These are phyloP conservation scores for Brachymystax lenok DNA, from an alignment of 2,797 vertebrate genomes.

Conservation along the genomic window DNA sequence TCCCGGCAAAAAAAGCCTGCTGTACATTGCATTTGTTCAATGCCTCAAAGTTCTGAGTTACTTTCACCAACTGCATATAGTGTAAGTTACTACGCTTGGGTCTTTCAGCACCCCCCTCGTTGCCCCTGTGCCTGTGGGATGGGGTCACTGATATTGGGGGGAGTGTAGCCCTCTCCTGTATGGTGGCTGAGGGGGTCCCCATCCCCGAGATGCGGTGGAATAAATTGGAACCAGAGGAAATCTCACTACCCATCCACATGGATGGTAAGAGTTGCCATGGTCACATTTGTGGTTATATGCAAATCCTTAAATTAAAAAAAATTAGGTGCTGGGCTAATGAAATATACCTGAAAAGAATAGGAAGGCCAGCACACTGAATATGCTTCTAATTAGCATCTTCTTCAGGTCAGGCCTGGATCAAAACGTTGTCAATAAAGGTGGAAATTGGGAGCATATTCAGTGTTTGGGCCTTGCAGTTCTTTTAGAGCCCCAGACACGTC, in stretches of 20 bases:
- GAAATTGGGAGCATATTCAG: too few relatives aligned
- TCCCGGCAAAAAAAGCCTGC: slow-evolving; percentile 50
- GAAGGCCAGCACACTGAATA: too few relatives aligned
- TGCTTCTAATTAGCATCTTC: too few relatives aligned
- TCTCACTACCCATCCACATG: slow-evolving; percentile 70
- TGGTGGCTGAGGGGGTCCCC: slow-evolving; percentile 72
- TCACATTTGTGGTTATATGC: too few relatives aligned
- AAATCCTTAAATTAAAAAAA: background rate
- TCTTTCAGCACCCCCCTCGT: slow-evolving; percentile 73
- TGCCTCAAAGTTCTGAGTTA: too few relatives aligned
- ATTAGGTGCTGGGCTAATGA: too few relatives aligned
- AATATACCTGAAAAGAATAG: too few relatives aligned
- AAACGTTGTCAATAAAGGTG: too few relatives aligned
- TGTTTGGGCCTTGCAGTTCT: background rate
- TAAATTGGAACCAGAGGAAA: slow-evolving; percentile 70
- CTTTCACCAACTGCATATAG: too few relatives aligned
- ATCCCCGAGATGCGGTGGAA: slow-evolving; percentile 78
- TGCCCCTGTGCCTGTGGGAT: slow-evolving; percentile 69
- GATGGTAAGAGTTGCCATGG: slow-evolving; percentile 63
- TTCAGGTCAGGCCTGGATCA: slow-evolving; percentile 62
- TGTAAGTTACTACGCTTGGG: too few relatives aligned
- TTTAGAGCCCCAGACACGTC: background rate
- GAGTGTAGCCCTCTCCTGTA: slow-evolving; percentile 74
- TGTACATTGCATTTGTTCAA: too few relatives aligned
- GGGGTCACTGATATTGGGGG: slow-evolving; percentile 70